Evolutionary conservation across 2,888 invertebrate species (phyloP), one percentile per base, ranked within the genome.

Genomic region (Neoscelio sp.): DNA sequence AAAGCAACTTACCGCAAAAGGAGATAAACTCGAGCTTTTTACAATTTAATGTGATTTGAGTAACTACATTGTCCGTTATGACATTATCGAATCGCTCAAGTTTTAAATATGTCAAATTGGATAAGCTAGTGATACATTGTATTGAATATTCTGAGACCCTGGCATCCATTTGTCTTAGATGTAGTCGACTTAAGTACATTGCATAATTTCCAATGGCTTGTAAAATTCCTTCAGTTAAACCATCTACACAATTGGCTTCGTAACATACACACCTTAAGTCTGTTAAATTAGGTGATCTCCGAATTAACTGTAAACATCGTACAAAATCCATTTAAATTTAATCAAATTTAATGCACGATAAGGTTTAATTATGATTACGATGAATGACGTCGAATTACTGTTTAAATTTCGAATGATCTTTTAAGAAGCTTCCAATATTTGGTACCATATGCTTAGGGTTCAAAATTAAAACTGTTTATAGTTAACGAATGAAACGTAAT

Each of bases 191-290:
- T 54, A 79, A 60, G 28, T 46, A 28, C 12, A 15, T 65, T 54
- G 79, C 73, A 46, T 68, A 58, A 65, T 64, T 70, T 42, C 74
- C 70, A 42, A 65, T 33, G 0, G 58, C 42, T 44, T 64, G 58
- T 64, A 74, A 65, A 65, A 78, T 74, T 46, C 28, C 60, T 26
- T 70, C 70, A 12, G 70, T 79, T 52, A 75, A 70, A 23, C 70
- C 78, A 13, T 30, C 2, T 6, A 74, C 56, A 17, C 71, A 73
- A 50, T 46, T 48, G 56, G 68, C 68, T 68, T 78, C 62, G 20
- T 74, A 78, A 50, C 78, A 78, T n/a, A 78, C 50, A 48, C 78
- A 78, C 18, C 64, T 74, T 46, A 78, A 64, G 23, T 78, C 64
- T 40, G 8, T 64, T 64, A 78, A 74, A 48, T 74, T 68, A 12